These are phyloP conservation scores for Parazoanthus darwini DNA, from an alignment of 92 coral and sea anemone genomes.

Conservation along the genomic window DNA sequence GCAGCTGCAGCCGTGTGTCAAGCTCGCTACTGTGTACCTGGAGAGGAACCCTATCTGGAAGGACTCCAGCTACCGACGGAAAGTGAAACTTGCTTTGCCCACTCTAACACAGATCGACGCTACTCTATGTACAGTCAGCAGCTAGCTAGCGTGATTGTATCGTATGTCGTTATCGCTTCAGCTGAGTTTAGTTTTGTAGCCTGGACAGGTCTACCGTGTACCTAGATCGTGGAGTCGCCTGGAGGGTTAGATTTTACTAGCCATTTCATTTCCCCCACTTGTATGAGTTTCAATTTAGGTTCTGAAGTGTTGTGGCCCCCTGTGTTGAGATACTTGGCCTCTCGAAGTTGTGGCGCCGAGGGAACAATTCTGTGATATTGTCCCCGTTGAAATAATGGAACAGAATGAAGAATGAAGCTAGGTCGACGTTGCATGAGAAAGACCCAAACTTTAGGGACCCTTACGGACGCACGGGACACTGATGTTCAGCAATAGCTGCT, in stretches of 20 bases:
- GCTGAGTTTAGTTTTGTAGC: background rate
- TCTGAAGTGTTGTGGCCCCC: too few relatives aligned
- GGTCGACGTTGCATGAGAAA: too few relatives aligned
- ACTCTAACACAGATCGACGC: conserved; percentile 91
- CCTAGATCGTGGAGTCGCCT: too few relatives aligned
- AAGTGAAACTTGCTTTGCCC: conserved; percentile 92
- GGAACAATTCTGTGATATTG: too few relatives aligned
- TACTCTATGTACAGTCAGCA: conserved; percentile 60
- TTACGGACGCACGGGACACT: too few relatives aligned
- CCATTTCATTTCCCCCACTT: background rate
- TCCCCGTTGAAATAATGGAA: too few relatives aligned
- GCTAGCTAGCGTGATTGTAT: background rate
- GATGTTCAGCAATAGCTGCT: too few relatives aligned
- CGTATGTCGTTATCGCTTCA: background rate
- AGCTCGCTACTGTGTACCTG: conserved; percentile 80
- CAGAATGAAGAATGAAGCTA: too few relatives aligned
- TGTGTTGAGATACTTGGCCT: too few relatives aligned
- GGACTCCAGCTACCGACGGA: conserved; percentile 87
- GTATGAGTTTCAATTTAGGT: too few relatives aligned
- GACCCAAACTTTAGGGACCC: too few relatives aligned
- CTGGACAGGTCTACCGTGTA: background rate
- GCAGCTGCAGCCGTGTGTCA: conserved; percentile 69
- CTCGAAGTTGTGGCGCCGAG: too few relatives aligned
- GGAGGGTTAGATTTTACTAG: background rate
- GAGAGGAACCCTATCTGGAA: conserved; percentile 90